A percentile compares a stretch with the other conserved stretches of the same genome.
Evolutionary conservation across 35 echinoderm and acorn worm genomes (phyloP).

Genomic region (Eucidaris tribuloides): DNA sequence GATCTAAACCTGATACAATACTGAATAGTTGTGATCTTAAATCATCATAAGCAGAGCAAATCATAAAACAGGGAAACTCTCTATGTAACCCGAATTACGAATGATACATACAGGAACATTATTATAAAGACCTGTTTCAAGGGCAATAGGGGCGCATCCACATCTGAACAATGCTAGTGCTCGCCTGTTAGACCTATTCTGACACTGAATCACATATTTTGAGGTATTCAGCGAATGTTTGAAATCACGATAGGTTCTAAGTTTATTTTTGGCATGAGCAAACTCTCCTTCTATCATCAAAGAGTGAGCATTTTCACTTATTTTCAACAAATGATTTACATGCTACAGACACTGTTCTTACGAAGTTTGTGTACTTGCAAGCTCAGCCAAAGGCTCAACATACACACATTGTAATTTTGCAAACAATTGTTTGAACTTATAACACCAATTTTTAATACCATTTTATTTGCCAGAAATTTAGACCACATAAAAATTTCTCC

Average conservation of each 20-base stretch:
- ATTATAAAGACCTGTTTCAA: no score
- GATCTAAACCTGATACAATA: no score
- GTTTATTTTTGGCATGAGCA: background rate
- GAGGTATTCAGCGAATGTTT: background rate
- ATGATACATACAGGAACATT: no score
- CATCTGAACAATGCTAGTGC: no score
- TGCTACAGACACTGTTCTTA: background rate
- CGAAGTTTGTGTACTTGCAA: background rate
- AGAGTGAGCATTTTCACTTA: no score
- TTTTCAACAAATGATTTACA: background rate
- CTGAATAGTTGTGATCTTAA: no score
- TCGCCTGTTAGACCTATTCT: no score
- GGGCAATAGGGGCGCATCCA: no score
- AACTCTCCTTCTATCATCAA: background rate
- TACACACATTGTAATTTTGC: background rate
- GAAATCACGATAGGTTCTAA: no score
- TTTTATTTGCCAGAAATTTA: background rate
- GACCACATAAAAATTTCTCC: background rate
- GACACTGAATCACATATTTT: background rate
- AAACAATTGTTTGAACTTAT: background rate
- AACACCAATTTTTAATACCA: background rate
- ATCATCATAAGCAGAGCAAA: no score
- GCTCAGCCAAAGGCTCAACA: background rate
- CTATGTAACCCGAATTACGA: no score
- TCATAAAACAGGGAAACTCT: no score